Evolutionary conservation across 2,888 invertebrate genomes (phyloP), one percentile per base, ranked within the genome.

Genomic region (Coenonympha arcania): DNA sequence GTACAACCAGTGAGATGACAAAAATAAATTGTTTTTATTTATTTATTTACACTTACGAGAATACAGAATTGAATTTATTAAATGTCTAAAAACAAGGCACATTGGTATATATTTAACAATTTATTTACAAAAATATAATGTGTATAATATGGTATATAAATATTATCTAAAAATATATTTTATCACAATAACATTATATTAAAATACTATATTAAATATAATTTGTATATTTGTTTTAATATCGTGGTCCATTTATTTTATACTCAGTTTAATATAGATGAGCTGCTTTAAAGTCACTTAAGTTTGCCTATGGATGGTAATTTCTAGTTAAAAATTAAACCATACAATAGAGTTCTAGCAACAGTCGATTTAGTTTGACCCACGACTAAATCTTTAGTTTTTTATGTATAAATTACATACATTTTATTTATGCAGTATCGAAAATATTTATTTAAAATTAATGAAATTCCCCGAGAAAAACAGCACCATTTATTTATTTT

Each of bases 121-220:
- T 55, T 68, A 66, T 68, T 61, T 68, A 74, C 66, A 73, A 71
- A 71, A 44, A 24, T 26, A 18, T 58, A 62, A n/a, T 57, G 55
- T 64, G 63, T 65, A 62, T 61, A 50, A 42, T 47, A 52, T 33
- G 4, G 16, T 16, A 16, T 4, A 74, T 73, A 76, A 74, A 78
- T 72, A 74, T 70, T 59, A 57, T 80, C 77, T 77, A 79, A 80
- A 80, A 81, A 81, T 80, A 82, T 78, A 75, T 65, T 65, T 66
- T 81, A 82, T 83, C 80, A 82, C 81, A 81, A 68, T 67, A 69
- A 57, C 65, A 63, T 64, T 59, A 69, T 63, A 69, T 13, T 13
- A 20, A 19, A 33, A 42, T 44, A 24, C n/a, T 43, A 20, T 18
- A 9, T 13, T 13, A 6, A n/a, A 5, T n/a, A n/a, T n/a, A n/a